These are phyloP conservation scores for Tupaia chinensis DNA, from an alignment of 2,113 vertebrate genomes.

Conservation along the genomic window DNA sequence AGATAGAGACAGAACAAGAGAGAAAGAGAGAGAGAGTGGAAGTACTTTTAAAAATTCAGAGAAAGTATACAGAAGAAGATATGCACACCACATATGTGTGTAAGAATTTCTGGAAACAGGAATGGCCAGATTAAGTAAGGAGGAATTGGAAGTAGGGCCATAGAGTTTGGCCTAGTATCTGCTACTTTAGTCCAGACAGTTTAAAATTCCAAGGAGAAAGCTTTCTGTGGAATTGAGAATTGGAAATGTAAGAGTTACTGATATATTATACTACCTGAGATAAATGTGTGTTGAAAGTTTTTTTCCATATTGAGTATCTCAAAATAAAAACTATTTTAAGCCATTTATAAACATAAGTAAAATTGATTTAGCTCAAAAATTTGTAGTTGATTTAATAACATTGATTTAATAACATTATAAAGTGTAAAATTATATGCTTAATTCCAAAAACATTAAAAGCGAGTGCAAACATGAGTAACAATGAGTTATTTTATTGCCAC, in stretches of 20 bases:
- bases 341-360: neutral
- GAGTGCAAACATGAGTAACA: neutral
- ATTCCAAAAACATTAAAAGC: neutral
- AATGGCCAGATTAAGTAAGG: neutral
- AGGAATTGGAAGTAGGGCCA: neutral
- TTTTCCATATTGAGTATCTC: neutral
- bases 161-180: neutral
- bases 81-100: neutral
- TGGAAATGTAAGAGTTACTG: neutral
- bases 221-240: neutral
- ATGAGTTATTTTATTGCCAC: neutral
- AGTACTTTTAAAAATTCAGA: neutral
- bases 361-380: neutral
- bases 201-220: neutral
- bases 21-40: neutral
- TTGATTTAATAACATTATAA: neutral
- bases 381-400: conserved; percentile 22
- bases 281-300: neutral
- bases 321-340: neutral
- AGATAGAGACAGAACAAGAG: too few species aligned
- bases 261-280: neutral
- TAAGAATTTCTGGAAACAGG: neutral
- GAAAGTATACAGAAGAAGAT: neutral
- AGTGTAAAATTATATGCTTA: neutral
- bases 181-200: neutral